Conservation (phyloP, 2,888 invertebrate genomes). For the Escarpia spicata region DNA sequence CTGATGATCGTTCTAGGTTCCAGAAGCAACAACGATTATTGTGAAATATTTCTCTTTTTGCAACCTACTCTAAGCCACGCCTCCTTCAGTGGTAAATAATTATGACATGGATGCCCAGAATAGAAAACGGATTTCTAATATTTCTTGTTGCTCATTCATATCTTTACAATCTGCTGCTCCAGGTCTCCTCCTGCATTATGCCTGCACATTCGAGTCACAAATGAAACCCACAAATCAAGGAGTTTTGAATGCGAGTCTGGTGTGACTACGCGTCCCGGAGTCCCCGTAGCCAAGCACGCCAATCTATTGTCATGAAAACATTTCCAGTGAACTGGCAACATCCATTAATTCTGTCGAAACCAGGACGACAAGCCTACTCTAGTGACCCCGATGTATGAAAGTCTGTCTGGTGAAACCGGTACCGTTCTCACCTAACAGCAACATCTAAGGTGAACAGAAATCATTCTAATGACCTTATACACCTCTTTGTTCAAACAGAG, state of each 20-base stretch:
- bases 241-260: background rate
- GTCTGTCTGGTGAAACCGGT: background rate
- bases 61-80: too few species aligned
- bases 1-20: too few species aligned
- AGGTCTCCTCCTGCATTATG: background rate
- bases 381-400: background rate
- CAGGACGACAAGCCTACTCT: background rate
- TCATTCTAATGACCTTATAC: too few species aligned
- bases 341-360: background rate
- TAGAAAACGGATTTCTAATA: background rate
- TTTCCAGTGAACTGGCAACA: background rate
- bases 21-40: too few species aligned
- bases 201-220: background rate
- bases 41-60: too few species aligned
- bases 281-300: background rate
- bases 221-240: background rate
- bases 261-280: background rate
- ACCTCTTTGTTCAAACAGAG: too few species aligned
- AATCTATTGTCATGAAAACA: conserved; percentile 5
- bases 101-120: background rate
- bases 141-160: background rate
- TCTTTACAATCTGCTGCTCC: background rate
- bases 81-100: background rate
- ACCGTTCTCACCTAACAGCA: background rate
- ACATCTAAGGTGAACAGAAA: background rate